These are phyloP conservation scores for Drosophila insularis DNA, from an alignment of 1,140 invertebrate species.

Conservation along the genomic window DNA sequence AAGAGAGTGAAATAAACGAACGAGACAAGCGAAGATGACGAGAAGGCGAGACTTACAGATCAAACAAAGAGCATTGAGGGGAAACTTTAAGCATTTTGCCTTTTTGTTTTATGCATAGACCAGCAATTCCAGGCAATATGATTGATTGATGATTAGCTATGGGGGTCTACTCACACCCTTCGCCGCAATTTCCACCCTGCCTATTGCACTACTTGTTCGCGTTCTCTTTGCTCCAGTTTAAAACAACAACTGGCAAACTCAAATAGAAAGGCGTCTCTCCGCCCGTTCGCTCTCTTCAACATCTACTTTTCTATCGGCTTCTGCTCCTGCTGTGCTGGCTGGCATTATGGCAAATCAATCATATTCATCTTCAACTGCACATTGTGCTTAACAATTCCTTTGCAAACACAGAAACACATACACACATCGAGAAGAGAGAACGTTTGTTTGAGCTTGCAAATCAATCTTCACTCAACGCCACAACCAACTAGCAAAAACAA, in stretches of 20 bases:
- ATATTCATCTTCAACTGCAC: slow-evolving; percentile 67
- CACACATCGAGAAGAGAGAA: not conserved
- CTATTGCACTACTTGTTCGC: not conserved
- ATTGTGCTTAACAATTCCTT: slow-evolving; percentile 43
- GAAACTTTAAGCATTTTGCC: slow-evolving; percentile 40
- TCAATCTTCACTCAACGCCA: slow-evolving; percentile 54
- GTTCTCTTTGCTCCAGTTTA: slow-evolving; percentile 38
- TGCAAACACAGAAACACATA: not conserved
- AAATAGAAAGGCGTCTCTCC: slow-evolving; percentile 33
- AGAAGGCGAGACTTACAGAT: slow-evolving; percentile 23
- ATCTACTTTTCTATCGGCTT: not conserved
- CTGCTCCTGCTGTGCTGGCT: not conserved
- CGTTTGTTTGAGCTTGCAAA: slow-evolving; percentile 39
- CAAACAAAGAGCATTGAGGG: slow-evolving; percentile 9
- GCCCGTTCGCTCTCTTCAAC: slow-evolving; percentile 8
- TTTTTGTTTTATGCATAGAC: slow-evolving; percentile 52
- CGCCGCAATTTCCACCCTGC: not conserved
- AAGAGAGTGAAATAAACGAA: slow-evolving; percentile 1
- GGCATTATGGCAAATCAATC: slow-evolving; percentile 72
- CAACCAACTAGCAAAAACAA: slow-evolving; percentile 15
- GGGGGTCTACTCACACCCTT: not conserved
- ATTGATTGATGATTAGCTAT: slow-evolving; percentile 70
- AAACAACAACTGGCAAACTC: slow-evolving; percentile 58
- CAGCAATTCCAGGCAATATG: slow-evolving; percentile 51
- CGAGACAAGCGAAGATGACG: slow-evolving; percentile 14